phyloP scores from a whole-genome alignment of 1,140 invertebrate species.

The Xylocopa sonorina region DNA sequence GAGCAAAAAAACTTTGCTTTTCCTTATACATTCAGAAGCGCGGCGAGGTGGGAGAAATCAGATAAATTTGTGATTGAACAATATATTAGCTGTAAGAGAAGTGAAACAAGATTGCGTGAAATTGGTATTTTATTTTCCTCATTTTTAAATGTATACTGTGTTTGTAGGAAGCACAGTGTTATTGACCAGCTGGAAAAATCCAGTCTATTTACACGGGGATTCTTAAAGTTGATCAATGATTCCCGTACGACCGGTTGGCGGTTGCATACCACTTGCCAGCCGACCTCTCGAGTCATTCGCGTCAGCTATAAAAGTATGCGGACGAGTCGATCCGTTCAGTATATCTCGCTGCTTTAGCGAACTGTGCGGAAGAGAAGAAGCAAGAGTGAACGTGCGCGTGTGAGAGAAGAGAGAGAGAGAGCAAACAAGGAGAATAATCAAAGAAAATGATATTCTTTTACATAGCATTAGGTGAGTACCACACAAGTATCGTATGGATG shows the following conservation, averaged over 20 bases:
- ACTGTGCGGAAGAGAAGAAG: neutral
- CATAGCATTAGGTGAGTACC: constrained; percentile 33
- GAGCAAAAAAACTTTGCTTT: too few species aligned
- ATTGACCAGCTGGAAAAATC: too few species aligned
- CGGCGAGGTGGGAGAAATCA: too few species aligned
- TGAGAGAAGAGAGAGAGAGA: neutral
- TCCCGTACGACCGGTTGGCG: neutral
- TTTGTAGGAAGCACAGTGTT: too few species aligned
- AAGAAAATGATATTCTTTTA: constrained; percentile 38
- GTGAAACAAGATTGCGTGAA: too few species aligned
- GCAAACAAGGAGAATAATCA: neutral
- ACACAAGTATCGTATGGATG: neutral
- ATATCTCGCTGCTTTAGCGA: neutral
- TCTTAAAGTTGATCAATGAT: neutral
- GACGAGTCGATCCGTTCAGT: constrained; percentile 33
- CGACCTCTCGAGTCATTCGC: neutral
- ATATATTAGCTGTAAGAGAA: too few species aligned
- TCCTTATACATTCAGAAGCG: too few species aligned
- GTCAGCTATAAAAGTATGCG: constrained; percentile 63
- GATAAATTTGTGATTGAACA: too few species aligned
- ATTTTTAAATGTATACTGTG: too few species aligned
- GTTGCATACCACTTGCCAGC: neutral
- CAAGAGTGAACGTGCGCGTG: neutral
- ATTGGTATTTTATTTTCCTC: too few species aligned
- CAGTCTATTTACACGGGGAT: too few species aligned